These are phyloP conservation scores for Agrotis clavis DNA, from an alignment of 2,888 invertebrate genomes.

Conservation along the genomic window DNA sequence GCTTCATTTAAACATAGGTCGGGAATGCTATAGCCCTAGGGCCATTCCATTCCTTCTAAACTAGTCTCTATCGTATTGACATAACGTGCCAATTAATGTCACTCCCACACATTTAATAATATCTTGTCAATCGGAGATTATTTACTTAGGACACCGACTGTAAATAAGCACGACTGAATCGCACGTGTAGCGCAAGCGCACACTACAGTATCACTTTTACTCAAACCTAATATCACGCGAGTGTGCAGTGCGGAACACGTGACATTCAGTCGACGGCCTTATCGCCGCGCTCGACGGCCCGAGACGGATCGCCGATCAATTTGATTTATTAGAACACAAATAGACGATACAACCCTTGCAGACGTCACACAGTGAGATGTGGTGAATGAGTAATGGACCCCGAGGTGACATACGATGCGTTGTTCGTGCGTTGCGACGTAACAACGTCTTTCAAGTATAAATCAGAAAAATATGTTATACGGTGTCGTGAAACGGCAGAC, in stretches of 20 bases:
- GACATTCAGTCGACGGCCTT: slow-evolving; percentile 29
- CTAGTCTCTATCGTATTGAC: slow-evolving; percentile 4
- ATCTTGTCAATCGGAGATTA: slow-evolving; percentile 13
- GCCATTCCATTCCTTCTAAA: background rate
- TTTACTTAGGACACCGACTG: slow-evolving; percentile 16
- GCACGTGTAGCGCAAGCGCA: slow-evolving; percentile 41
- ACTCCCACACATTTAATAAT: slow-evolving; percentile 6
- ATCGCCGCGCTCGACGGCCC: slow-evolving; percentile 44
- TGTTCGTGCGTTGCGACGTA: background rate
- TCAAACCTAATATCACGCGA: slow-evolving; percentile 40
- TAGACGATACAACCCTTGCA: slow-evolving; percentile 39
- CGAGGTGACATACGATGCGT: background rate
- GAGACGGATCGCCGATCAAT: slow-evolving; percentile 43
- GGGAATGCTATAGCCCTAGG: background rate
- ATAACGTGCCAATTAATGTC: slow-evolving; percentile 3
- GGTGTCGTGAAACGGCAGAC: background rate
- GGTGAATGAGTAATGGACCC: slow-evolving; percentile 28
- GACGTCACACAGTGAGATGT: slow-evolving; percentile 45
- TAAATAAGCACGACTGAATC: slow-evolving; percentile 26
- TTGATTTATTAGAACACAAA: slow-evolving; percentile 43
- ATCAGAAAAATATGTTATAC: background rate
- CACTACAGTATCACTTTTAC: slow-evolving; percentile 39
- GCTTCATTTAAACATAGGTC: background rate
- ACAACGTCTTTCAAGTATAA: background rate
- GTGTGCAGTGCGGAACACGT: slow-evolving; percentile 45